Evolutionary conservation across 2,797 vertebrate species (phyloP), one percentile per base, ranked within the genome.

Genomic region (Psittacula echo): DNA sequence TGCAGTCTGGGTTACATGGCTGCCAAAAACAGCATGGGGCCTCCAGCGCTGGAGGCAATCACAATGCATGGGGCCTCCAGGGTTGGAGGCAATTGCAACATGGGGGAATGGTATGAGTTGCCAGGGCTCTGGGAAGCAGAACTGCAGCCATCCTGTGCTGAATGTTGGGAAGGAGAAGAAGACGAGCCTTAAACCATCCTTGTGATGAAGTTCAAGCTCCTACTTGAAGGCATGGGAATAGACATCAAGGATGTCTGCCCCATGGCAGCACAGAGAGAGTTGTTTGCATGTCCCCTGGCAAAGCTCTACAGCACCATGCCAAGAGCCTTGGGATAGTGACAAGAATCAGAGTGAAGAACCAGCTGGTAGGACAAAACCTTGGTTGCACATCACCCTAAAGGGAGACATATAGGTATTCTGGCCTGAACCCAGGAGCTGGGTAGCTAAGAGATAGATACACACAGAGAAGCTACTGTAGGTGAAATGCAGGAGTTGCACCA

Each of bases 201-300:
- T 67, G 26, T 39, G 65, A 74, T 65, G 79, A 81, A 64, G 58
- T 32, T 94, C 66, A 76, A 73, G 62, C 22, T 84, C 61, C 76
- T 60, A 51, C 68, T 67, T 83, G 92, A 60, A 74, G 77, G 22
- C 47, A 70, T 11, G 12, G 44, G 42, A 92, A 50, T 27, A 45
- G 50, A 51, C 21, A 91, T 17, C 21, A 51, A 53, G 14, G 48
- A 34, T 54, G n/a, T 56, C 68, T 91, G 56, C 58, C 75, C 64
- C 1, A 2, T 37, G 68, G 79, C 70, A 76, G 73, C 65, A 76
- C 26, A 42, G 54, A 54, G 21, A 12, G 6, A 48, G 20, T 3
- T 41, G 24, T 62, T 80, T 2, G 1, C 3, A 1, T 7, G 51
- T 58, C 56, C 39, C 51, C 41, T 5, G 1, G 78, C 23, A 77